Conservation (phyloP, 2,797 vertebrate genomes). For the Mormyrus proboscirostris region DNA sequence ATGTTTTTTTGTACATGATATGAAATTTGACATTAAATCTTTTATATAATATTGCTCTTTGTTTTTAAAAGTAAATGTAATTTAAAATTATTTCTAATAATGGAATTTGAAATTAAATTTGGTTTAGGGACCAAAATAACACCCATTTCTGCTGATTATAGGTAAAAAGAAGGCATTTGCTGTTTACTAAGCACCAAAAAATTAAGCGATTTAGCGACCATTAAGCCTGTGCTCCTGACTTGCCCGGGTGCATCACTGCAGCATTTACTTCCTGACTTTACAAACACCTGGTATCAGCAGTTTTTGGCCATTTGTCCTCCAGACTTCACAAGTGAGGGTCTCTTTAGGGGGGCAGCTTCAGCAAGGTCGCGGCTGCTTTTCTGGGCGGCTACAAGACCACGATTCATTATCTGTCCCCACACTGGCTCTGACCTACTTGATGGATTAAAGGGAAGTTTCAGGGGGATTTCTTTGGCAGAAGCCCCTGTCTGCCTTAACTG, state of each 20-base stretch:
- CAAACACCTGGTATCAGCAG: background rate
- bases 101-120: background rate
- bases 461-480: slow-evolving; percentile 40
- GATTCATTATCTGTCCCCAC: slow-evolving; percentile 38
- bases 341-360: slow-evolving; percentile 4
- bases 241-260: background rate
- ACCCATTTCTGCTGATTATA: background rate
- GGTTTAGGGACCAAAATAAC: background rate
- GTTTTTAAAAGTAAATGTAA: background rate
- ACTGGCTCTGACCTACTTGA: slow-evolving; percentile 33
- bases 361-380: slow-evolving; percentile 36
- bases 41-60: background rate
- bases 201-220: background rate
- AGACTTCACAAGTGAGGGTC: background rate
- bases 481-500: slow-evolving; percentile 29
- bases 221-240: background rate
- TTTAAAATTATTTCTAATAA: background rate
- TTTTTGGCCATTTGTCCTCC: background rate
- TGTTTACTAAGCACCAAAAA: background rate
- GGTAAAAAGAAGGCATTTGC: background rate
- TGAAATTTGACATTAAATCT: background rate
- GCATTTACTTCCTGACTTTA: background rate
- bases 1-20: background rate
- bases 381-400: slow-evolving; percentile 19
- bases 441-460: slow-evolving; percentile 43